Base-by-base conservation (phyloP, 2,888 invertebrate species). In the Drosophila kokeensis region DNA sequence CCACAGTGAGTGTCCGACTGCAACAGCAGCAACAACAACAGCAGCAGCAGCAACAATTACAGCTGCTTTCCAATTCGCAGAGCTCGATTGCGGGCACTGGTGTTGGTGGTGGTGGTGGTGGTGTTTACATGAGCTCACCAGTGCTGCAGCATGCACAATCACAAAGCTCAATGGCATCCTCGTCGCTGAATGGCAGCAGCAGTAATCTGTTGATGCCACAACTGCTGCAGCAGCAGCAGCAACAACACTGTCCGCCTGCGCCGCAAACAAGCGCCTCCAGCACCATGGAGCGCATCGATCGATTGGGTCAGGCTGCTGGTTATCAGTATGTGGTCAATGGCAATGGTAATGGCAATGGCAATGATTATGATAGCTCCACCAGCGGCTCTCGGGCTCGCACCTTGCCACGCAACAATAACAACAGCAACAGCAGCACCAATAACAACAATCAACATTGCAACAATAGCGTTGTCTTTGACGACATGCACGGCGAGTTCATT, bases 331-430 rank as follows among this genome's bases (percentile, higher is more conserved):
- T 59, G 52, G 64, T 58, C 18, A 90, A 86, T 61, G 80, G 34
- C 4, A 34, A 7, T 38, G 30, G 30, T 10, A 30, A 30, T 32
- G 38, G 82, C 45, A 90, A 89, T 77, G 89, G 86, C 58, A 90
- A 89, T 57, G 86, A 87, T 3, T 90, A 81, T 78, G 62, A 82
- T 69, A 62, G 81, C 76, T 38, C 79, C 73, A 73, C 60, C 74
- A 84, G 64, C 30, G 87, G 45, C 92, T 79, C 85, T 2, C 70
- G 96, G 48, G 96, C 96, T 1, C 95, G 96, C 29, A 97, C 97
- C 2, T 92, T 96, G 58, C 96, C 97, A 0, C 94, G 96, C 70
- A 96, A 96, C 82, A 84, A 83, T 59, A 82, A 67, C 32, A 78
- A 65, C 27, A 45, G 2, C 36, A 55, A 36, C 42, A 58, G 27